Conservation (phyloP, 2,888 invertebrate genomes). For the Brachynemurus nebulosus region DNA sequence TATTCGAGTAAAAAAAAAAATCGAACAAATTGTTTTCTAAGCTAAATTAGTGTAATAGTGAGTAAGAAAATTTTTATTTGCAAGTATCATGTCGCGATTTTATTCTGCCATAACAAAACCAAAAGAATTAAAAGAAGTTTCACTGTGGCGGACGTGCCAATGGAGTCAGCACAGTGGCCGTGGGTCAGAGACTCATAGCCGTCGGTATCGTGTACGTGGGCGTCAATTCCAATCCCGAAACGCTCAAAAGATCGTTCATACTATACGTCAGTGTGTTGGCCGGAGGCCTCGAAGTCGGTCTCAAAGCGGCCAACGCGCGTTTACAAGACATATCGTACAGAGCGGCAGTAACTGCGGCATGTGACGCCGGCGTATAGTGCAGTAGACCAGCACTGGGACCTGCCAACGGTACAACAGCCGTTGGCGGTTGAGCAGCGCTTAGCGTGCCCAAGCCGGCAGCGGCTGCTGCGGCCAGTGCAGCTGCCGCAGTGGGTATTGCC, state of each 20-base stretch:
- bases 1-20: too few species aligned
- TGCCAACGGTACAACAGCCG: constrained; percentile 28
- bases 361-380: constrained; percentile 27
- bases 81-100: too few species aligned
- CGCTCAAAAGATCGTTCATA: constrained; percentile 56
- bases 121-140: neutral
- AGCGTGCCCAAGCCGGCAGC: constrained; percentile 13
- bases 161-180: constrained; percentile 21
- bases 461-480: constrained; percentile 23
- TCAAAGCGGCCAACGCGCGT: constrained; percentile 35
- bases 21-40: too few species aligned
- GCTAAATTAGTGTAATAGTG: too few species aligned
- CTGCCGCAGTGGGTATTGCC: constrained; percentile 30
- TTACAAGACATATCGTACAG: constrained; percentile 39
- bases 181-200: constrained; percentile 55
- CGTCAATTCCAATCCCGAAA: constrained; percentile 47
- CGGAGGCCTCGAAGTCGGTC: constrained; percentile 34
- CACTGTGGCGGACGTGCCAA: constrained; percentile 3
- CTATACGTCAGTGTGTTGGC: constrained; percentile 49
- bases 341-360: constrained; percentile 10
- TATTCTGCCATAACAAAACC: too few species aligned
- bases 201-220: constrained; percentile 50
- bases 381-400: constrained; percentile 26
- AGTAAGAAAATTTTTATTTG: too few species aligned
- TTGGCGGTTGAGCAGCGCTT: constrained; percentile 17